Evolutionary conservation across 2,797 vertebrate genomes (phyloP).

Genomic region (Malacoctenus gilli): DNA sequence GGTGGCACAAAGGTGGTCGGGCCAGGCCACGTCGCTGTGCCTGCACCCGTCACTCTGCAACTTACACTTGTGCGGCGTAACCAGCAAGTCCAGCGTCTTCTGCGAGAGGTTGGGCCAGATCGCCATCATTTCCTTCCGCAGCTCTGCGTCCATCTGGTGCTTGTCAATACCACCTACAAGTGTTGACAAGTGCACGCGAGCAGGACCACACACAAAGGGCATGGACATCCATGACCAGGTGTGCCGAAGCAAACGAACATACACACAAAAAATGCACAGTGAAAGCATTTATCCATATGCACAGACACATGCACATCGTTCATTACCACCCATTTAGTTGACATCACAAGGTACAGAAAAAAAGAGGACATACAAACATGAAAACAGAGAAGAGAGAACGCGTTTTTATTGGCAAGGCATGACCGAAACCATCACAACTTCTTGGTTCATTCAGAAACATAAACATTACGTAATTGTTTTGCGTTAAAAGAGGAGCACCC

Average conservation of each 20-base stretch:
- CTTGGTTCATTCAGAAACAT: too few relatives aligned
- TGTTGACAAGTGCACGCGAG: conserved; percentile 23
- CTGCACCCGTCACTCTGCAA: conserved; percentile 60
- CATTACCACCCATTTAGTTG: conserved; percentile 34
- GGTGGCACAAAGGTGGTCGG: conserved; percentile 43
- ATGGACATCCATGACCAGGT: conserved; percentile 20
- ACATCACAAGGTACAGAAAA: conserved; percentile 36
- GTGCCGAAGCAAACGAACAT: conserved; percentile 14
- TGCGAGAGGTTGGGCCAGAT: conserved; percentile 97
- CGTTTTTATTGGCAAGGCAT: conserved; percentile 21
- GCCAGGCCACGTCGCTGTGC: conserved; percentile 39
- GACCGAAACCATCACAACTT: neutral
- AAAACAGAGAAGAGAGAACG: conserved; percentile 49
- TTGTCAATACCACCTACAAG: conserved; percentile 85
- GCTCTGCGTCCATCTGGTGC: conserved; percentile 95
- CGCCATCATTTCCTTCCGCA: conserved; percentile 96
- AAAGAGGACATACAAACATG: conserved; percentile 58
- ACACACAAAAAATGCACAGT: conserved; percentile 6
- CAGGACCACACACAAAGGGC: conserved; percentile 4
- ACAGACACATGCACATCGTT: conserved; percentile 26
- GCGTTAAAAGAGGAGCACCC: too few relatives aligned
- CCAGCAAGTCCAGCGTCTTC: conserved; percentile 93
- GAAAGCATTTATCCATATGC: conserved; percentile 12
- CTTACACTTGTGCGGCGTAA: conserved; percentile 97
- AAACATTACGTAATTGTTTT: too few relatives aligned